Base-by-base conservation (phyloP, 1,140 invertebrate species). In the Macrobrachium nipponense region DNA sequence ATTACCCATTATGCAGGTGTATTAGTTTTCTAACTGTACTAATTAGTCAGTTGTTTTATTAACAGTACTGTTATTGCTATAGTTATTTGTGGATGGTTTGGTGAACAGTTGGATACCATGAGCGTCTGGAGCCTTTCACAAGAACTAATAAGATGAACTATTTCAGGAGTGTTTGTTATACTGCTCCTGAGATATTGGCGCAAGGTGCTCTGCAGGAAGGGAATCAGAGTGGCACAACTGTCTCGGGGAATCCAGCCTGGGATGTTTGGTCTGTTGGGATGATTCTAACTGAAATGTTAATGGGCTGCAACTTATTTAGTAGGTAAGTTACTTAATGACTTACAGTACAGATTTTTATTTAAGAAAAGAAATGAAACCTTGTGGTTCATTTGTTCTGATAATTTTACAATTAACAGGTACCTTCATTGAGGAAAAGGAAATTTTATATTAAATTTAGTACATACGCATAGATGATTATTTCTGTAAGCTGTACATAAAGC, bases 191-290 rank as follows among this genome's bases (percentile, higher is more conserved):
- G 92, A 94, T 96, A 70, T 93, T 97, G 90, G 90, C 96, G 17
- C 92, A 86, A 12, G 81, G 78, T 70, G 73, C 76, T 93, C 70
- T 89, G 88, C 72, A 89, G 80, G 62, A 88, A 86, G 70, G 81
- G 62, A 58, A 70, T 18, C 59, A 77, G 59, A 36, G 75, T 58
- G 82, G 64, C 5, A 44, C 79, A 27, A 82, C 80, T 23, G 76
- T 77, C 23, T 60, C 79, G 17, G 87, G 85, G 17, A 84, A 86
- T 66, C 87, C 87, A 51, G 66, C 83, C 91, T 94, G 94, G 66
- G 98, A 99, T 92, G 93, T 97, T 11, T 99, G 98, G 98, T 95
- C 96, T 5, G 91, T 98, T 81, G 98, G 96, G 70, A 95, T 99
- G 43, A 95, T 99, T 66, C 90, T 98, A 58, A 92, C 95, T 6